Conservation (phyloP, 2,888 invertebrate species). For the Brachypalpus laphriformis region DNA sequence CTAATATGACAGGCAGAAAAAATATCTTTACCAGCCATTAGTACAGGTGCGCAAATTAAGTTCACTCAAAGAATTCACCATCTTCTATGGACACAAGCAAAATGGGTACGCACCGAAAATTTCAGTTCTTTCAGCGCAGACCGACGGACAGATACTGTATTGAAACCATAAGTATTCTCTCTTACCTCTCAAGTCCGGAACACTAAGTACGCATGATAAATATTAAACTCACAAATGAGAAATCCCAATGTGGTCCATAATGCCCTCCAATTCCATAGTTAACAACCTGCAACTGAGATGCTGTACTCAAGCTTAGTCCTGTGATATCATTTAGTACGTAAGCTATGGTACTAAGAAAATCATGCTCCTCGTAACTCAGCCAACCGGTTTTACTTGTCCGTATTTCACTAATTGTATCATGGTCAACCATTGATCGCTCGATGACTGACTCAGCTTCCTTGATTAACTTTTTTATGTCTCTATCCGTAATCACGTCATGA, state of each 20-base stretch:
- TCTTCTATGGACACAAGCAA: too few relatives aligned
- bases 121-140: too few relatives aligned
- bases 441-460: constrained; percentile 45
- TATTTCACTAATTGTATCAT: constrained; percentile 12
- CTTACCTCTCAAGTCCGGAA: too few relatives aligned
- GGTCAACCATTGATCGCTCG: constrained; percentile 72
- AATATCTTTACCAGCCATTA: too few relatives aligned
- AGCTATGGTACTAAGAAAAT: constrained; percentile 58
- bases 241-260: constrained; percentile 75
- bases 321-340: constrained; percentile 75
- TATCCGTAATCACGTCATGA: constrained; percentile 70
- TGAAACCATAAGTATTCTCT: too few relatives aligned
- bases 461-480: constrained; percentile 63
- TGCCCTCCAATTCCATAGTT: constrained; percentile 76
- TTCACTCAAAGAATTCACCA: too few relatives aligned
- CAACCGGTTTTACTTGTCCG: constrained; percentile 75
- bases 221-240: constrained; percentile 64
- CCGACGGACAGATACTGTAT: too few relatives aligned
- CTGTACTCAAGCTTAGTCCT: constrained; percentile 74
- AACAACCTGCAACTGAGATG: constrained; percentile 57
- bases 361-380: constrained; percentile 47
- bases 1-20: too few relatives aligned
- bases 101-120: too few relatives aligned
- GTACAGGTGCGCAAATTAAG: too few relatives aligned
- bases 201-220: too few relatives aligned